Base-by-base conservation (phyloP, 2,113 vertebrate species). In the Nycticryphes semicollaris region DNA sequence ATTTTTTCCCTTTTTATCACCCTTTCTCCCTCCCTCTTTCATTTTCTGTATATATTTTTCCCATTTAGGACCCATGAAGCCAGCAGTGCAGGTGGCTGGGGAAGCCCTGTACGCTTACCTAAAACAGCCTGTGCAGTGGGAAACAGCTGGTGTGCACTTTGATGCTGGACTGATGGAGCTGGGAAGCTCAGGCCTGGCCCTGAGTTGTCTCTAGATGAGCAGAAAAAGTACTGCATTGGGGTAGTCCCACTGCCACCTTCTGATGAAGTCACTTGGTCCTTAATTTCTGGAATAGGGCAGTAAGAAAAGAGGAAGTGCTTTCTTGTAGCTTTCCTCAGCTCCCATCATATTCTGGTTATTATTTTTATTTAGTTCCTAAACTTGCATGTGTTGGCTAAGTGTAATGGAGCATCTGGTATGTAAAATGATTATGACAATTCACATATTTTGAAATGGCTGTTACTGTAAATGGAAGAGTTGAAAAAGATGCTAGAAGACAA, bases 401-500 rank as follows among this genome's bases (percentile, higher is more conserved):
- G 73, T 75, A 79, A 21, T 45, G 50, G 45, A 53, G 87, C 74
- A 79, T 89, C 57, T 89, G 92, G 45, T 82, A 69, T 50, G 50
- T 79, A 41, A 82, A 90, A 69, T 18, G 39, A 60, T 91, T 50
- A 28, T 79, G 93, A 84, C 77, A 82, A 53, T 74, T 68, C 39
- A 30, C 72, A 6, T 94, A 63, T 83, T 95, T 96, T 76, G 66
- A 83, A 88, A 35, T 86, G 54, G 76, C 77, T 75, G n/a, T 95
- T 91, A 85, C 37, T 90, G 39, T 57, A 89, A 93, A 69, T 83
- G 45, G 53, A 85, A 88, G 85, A 82, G 73, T 59, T 89, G 57
- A 54, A 68, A 91, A 74, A 77, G 59, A 62, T 73, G 31, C 50
- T 74, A 37, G 22, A 80, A 73, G n/a, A 76, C 66, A 54, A 33